phyloP scores from a whole-genome alignment of 2,888 invertebrate genomes.

The Hemithea aestivaria region DNA sequence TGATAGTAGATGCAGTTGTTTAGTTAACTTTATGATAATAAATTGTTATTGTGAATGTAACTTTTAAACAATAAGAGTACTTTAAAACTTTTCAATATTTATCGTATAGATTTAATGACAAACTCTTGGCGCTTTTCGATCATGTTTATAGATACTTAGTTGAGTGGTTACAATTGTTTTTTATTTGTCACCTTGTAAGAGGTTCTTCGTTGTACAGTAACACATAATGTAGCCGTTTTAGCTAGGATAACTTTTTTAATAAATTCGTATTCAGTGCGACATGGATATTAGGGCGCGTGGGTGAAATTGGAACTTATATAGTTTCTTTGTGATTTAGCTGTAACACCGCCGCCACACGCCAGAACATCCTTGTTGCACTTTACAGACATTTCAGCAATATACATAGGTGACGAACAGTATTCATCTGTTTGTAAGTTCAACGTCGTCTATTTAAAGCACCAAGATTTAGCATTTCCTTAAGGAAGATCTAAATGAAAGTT shows the following conservation, averaged over 20 bases:
- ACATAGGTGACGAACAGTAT: slow-evolving; percentile 55
- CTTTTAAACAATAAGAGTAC: slow-evolving; percentile 68
- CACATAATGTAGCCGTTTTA: slow-evolving; percentile 72
- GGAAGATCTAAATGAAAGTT: slow-evolving; percentile 39
- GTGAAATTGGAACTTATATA: too few species aligned
- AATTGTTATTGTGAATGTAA: slow-evolving; percentile 78
- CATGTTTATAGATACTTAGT: slow-evolving; percentile 57
- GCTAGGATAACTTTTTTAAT: slow-evolving; percentile 77
- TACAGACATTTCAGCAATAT: slow-evolving; percentile 63
- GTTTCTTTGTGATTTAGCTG: too few species aligned
- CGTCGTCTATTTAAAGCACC: slow-evolving; percentile 63
- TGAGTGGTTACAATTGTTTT: slow-evolving; percentile 39
- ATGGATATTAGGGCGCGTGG: too few species aligned
- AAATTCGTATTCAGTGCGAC: too few species aligned
- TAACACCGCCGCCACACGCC: too few species aligned
- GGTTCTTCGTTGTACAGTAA: slow-evolving; percentile 73
- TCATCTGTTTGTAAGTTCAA: slow-evolving; percentile 53
- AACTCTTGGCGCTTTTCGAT: slow-evolving; percentile 58
- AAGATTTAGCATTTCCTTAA: slow-evolving; percentile 63
- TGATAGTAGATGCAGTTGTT: slow-evolving; percentile 80
- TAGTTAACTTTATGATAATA: slow-evolving; percentile 75
- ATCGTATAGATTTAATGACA: slow-evolving; percentile 47
- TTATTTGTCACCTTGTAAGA: slow-evolving; percentile 59
- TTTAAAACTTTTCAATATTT: slow-evolving; percentile 59
- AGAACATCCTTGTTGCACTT: too few species aligned